A percentile compares a stretch with the other conserved stretches of the same genome.
Conservation (phyloP, 2,113 vertebrate species). For the Haplotaxodon microlepis region DNA sequence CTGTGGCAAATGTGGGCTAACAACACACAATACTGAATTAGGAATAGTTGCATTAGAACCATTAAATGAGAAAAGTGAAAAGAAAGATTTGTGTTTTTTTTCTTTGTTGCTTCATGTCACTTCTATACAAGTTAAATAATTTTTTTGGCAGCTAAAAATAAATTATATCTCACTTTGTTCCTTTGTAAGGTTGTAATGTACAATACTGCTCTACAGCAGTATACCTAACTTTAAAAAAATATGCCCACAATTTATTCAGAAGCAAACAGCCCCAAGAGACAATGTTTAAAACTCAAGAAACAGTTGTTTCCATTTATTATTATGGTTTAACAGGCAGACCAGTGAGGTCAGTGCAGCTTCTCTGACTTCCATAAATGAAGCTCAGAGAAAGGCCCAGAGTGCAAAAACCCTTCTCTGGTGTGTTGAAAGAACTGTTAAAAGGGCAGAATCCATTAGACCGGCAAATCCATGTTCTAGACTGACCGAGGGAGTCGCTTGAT, state of each 20-base stretch:
- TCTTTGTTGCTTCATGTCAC: neutral
- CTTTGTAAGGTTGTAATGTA: neutral
- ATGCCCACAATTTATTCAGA: neutral
- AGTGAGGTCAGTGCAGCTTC: neutral
- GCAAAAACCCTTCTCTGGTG: neutral
- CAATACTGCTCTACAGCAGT: neutral
- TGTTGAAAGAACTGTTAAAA: constrained; percentile 22
- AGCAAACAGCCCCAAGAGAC: neutral
- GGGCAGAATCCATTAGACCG: constrained; percentile 13
- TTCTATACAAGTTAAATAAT: neutral
- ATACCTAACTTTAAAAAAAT: neutral
- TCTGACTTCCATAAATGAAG: neutral
- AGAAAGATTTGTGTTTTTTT: neutral
- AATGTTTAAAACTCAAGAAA: neutral
- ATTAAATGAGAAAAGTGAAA: neutral
- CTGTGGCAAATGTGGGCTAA: neutral
- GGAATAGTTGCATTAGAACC: neutral
- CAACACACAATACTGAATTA: neutral
- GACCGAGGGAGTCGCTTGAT: neutral
- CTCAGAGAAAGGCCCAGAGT: neutral
- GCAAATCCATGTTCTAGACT: neutral
- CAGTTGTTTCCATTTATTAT: constrained; percentile 3
- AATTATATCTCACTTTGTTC: neutral
- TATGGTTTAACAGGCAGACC: neutral
- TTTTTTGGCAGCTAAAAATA: neutral